phyloP scores from a whole-genome alignment of 2,113 vertebrate genomes.

The Hippoglossus stenolepis region DNA sequence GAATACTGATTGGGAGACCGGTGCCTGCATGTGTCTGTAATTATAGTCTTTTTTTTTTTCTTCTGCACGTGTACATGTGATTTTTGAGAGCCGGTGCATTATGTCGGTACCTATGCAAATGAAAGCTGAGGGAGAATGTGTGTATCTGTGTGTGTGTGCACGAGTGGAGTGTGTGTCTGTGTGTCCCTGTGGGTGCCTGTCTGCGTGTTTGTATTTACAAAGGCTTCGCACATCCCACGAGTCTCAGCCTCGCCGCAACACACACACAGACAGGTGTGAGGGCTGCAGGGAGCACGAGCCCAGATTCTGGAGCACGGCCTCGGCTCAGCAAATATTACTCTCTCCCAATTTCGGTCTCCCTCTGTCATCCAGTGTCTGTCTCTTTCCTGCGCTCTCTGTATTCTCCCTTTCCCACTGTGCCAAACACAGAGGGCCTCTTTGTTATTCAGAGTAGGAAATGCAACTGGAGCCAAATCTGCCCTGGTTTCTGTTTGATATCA shows the following conservation, averaged over 20 bases:
- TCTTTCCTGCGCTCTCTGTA: constrained; percentile 25
- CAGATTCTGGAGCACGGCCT: constrained; percentile 47
- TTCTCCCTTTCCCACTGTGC: constrained; percentile 61
- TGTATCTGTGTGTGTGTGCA: constrained; percentile 11
- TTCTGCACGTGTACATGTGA: constrained; percentile 20
- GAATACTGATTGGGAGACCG: constrained; percentile 42
- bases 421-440: constrained; percentile 71
- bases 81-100: constrained; percentile 18
- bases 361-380: constrained; percentile 11
- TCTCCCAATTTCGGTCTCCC: constrained; percentile 13
- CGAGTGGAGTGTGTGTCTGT: background rate
- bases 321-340: constrained; percentile 56
- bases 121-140: constrained; percentile 29
- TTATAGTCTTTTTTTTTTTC: constrained; percentile 13
- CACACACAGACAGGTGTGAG: constrained; percentile 62
- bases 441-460: constrained; percentile 77
- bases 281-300: constrained; percentile 32
- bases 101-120: constrained; percentile 57
- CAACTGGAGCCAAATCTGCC: constrained; percentile 71
- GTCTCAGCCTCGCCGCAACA: constrained; percentile 33
- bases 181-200: constrained; percentile 26
- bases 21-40: constrained; percentile 29
- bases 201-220: constrained; percentile 59
- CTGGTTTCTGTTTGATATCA: constrained; percentile 73
- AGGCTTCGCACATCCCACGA: constrained; percentile 52